Evolutionary conservation across 2,113 vertebrate species (phyloP), one percentile per base, ranked within the genome.

Genomic region (Dipodomys merriami): DNA sequence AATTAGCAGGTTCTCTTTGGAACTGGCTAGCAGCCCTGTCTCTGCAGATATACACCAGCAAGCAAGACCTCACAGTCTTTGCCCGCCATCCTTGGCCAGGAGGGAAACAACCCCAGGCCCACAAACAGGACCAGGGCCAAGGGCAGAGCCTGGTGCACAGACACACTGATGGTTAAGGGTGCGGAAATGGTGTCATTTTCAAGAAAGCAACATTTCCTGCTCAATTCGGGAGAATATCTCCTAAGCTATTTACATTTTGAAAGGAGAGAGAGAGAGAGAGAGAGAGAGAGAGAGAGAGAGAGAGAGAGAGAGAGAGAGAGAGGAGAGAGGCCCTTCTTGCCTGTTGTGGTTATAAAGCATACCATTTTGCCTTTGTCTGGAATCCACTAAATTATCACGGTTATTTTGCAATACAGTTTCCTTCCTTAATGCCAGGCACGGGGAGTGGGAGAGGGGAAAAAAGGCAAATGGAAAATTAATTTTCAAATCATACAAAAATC

Each of bases 211-310:
- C 65, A 89, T 69, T 94, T 90, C 87, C 90, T 95, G 91, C 94
- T 96, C 44, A 93, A 84, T 91, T 87, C 46, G 73, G 85, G 71
- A 81, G 92, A 97, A 93, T 90, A 94, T 80, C 94, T 44, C 49
- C 86, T 71, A 82, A 97, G 77, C 91, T 91, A 73, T n/a, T 57
- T 57, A 57, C 39, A 39, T 39, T 39, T 39, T 39, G 49, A 60
- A 44, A 35, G 44, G 64, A 60, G 18, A n/a, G 18, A 23, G 85
- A 30, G 9, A 30, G 22, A n/a, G 13, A 13, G 11, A 33, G n/a
- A 20, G 72, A 33, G 20, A 30, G 62, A 6, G 12, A 8, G 57
- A 57, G 62, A 39, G 49, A 72, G 67, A 16, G 57, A 18, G 5
- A 33, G 33, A 67, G 29, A n/a, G 23, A 35, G 11, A 6, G 44